Conservation (phyloP, 1,140 invertebrate species). For the Leptinotarsa defecta region DNA sequence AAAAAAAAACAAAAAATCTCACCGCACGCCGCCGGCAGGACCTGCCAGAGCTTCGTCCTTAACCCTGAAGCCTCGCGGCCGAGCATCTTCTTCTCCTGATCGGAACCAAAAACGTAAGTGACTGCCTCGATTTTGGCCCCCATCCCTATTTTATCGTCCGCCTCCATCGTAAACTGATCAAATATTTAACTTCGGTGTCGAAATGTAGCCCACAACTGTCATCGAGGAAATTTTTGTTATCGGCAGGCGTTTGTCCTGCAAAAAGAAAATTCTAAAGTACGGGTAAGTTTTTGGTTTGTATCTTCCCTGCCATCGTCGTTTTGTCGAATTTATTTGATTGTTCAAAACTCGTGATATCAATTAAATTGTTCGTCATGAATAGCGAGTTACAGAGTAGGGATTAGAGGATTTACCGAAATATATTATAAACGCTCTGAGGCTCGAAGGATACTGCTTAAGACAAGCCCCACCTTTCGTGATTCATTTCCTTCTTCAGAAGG, state of each 20-base stretch:
- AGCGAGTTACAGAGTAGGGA: too few relatives aligned
- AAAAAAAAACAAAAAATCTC: background rate
- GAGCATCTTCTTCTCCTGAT: background rate
- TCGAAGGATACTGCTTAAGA: too few relatives aligned
- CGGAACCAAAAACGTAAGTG: background rate
- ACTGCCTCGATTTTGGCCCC: background rate
- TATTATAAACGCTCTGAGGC: too few relatives aligned
- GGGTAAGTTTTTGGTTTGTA: too few relatives aligned
- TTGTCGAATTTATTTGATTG: too few relatives aligned
- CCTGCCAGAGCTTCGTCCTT: background rate
- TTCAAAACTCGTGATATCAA: too few relatives aligned
- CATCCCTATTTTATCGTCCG: background rate
- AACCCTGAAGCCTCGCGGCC: background rate
- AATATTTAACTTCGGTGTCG: background rate
- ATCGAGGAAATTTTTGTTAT: background rate
- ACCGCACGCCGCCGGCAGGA: background rate
- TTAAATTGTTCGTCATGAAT: too few relatives aligned
- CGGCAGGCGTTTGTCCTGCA: background rate
- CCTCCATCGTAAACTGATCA: background rate
- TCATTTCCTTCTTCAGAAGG: too few relatives aligned
- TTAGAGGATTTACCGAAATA: too few relatives aligned
- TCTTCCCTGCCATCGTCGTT: too few relatives aligned
- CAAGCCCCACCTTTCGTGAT: too few relatives aligned
- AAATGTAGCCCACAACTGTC: background rate
- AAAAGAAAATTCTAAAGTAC: background rate